Evolutionary conservation across 2,113 vertebrate genomes (phyloP).

Genomic region (Heteronetta atricapilla): DNA sequence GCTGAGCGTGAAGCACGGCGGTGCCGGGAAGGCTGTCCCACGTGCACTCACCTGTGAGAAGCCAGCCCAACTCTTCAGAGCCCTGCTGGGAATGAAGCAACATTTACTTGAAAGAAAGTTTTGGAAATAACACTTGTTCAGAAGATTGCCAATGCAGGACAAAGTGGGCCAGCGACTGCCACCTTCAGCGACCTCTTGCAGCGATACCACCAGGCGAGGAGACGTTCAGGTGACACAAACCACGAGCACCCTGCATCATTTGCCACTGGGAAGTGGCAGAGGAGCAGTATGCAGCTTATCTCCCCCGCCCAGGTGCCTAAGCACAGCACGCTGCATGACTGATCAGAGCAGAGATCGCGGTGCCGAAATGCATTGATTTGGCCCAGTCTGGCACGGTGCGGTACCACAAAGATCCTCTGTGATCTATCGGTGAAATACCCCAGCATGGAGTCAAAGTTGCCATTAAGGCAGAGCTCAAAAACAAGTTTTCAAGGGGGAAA

Average conservation of each 20-base stretch:
- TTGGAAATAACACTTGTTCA: not conserved
- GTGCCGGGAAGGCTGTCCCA: not conserved
- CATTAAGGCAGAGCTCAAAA: not conserved
- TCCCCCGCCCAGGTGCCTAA: not conserved
- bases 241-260: accelerated
- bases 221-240: not conserved
- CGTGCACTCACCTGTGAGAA: too few species aligned
- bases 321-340: not conserved
- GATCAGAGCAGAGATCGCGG: not conserved
- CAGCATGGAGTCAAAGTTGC: not conserved
- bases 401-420: not conserved
- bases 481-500: not conserved
- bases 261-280: not conserved
- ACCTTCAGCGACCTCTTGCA: not conserved
- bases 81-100: not conserved
- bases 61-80: too few species aligned
- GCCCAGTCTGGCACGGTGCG: not conserved
- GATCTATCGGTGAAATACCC: not conserved
- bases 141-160: not conserved
- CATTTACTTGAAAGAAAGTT: not conserved
- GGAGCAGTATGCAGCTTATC: not conserved
- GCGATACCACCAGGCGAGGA: accelerated
- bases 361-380: not conserved
- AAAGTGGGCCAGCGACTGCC: accelerated
- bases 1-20: not conserved